Evolutionary conservation across 2,888 invertebrate species (phyloP), one percentile per base, ranked within the genome.

Genomic region (Hypsopygia costalis): DNA sequence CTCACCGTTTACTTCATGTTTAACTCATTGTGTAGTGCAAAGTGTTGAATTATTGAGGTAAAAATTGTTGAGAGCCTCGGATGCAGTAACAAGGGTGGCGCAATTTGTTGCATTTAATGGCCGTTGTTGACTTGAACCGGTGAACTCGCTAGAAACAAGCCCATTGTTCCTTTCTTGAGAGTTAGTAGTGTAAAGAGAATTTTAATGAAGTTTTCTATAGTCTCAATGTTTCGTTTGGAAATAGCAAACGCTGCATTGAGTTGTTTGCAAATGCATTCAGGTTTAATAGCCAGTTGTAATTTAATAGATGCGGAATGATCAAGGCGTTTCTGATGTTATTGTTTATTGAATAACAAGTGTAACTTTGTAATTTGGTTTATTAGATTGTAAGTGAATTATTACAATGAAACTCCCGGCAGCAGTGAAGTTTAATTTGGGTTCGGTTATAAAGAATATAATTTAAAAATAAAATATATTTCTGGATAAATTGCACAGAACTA

Each of bases 71-170:
- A 3, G 25, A 25, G n/a, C 25, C 25, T 25, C 1, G 25, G 25
- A n/a, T 25, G 25, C 7, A 25, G 25, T 25, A 25, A 25, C 25
- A n/a, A 25, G 8, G 8, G 21, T 6, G 9, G 1, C 6, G 27
- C 34, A 35, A 27, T 12, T 27, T 35, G 25, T 25, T 25, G 16
- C 16, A 16, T 32, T 25, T 35, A 25, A 35, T 35, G 34, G 11
- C 8, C 27, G 11, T 10, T 25, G 25, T 35, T 35, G 34, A 35
- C 34, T 35, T 27, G 25, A 9, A 10, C 34, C 11, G 8, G 31
- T 10, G 7, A 31, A 11, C 11, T 31, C 11, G 7, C 3, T 10
- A 7, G 8, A 25, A 35, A 35, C 34, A 35, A 35, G 22, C 7
- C 27, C 10, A 27, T 35, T 35, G 34, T 35, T 35, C n/a, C 11